Percentiles rank a stretch among this genome's conserved stretches.
Conservation (phyloP, 2,888 invertebrate species). For the Sphaerophoria rueppellii region DNA sequence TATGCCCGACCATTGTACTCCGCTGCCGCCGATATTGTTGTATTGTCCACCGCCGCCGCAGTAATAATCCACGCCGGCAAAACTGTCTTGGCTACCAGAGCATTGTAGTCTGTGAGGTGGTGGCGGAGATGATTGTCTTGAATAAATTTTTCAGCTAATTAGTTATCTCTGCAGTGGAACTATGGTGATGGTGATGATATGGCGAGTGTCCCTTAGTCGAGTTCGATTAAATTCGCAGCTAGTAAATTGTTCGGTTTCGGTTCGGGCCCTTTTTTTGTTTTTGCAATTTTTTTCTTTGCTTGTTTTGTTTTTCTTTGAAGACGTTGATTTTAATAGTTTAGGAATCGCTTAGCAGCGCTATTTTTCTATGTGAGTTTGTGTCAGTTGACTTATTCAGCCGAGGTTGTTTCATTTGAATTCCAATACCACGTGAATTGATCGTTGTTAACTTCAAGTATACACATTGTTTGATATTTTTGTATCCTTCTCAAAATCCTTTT, state of each 20-base stretch:
- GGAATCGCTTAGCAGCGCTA: slow-evolving; percentile 8
- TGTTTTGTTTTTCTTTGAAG: slow-evolving; percentile 11
- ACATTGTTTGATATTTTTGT: slow-evolving; percentile 49
- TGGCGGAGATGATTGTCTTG: slow-evolving; percentile 83
- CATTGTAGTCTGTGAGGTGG: slow-evolving; percentile 83
- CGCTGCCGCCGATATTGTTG: slow-evolving; percentile 76
- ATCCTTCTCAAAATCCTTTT: slow-evolving; percentile 26
- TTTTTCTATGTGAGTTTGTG: neutral
- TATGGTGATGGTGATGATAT: slow-evolving; percentile 49
- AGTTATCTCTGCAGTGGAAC: slow-evolving; percentile 74
- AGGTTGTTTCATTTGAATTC: slow-evolving; percentile 33
- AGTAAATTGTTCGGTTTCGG: neutral
- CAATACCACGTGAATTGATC: slow-evolving; percentile 58
- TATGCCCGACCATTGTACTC: slow-evolving; percentile 78
- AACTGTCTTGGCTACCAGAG: slow-evolving; percentile 83
- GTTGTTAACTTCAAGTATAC: slow-evolving; percentile 65
- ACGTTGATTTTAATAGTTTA: slow-evolving; percentile 12
- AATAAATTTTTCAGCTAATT: slow-evolving; percentile 80
- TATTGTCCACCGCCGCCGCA: slow-evolving; percentile 78
- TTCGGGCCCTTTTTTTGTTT: neutral
- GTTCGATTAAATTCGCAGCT: slow-evolving; percentile 19
- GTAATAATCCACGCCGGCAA: slow-evolving; percentile 82
- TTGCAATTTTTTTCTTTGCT: neutral
- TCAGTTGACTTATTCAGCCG: slow-evolving; percentile 25
- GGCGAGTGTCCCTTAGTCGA: slow-evolving; percentile 15